Percentiles rank a stretch among this genome's conserved stretches.
Evolutionary conservation across 2,797 vertebrate species (phyloP).

Genomic region (Hypotaenidia philippensis): DNA sequence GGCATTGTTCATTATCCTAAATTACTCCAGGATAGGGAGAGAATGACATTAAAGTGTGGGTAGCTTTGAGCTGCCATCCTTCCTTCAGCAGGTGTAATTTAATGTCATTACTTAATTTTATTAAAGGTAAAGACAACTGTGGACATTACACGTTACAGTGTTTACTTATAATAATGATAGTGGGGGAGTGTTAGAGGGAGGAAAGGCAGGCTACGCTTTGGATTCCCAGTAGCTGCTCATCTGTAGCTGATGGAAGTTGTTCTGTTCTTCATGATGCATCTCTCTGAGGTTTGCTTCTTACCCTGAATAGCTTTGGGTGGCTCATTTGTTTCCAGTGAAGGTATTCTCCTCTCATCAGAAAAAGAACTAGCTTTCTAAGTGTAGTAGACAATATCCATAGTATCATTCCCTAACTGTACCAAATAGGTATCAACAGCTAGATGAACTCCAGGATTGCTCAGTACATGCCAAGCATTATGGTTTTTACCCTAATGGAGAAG

Average conservation of each 20-base stretch:
- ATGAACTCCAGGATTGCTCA: neutral
- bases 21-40: slow-evolving; percentile 48
- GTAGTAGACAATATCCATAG: neutral
- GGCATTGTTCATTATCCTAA: slow-evolving; percentile 49
- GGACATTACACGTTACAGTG: slow-evolving; percentile 40
- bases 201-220: neutral
- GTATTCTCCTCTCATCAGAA: neutral
- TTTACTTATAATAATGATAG: slow-evolving; percentile 26
- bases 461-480: neutral
- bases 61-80: slow-evolving; percentile 52
- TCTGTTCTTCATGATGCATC: neutral
- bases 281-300: neutral
- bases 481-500: neutral
- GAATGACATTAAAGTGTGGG: slow-evolving; percentile 55
- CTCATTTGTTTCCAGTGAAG: neutral
- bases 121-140: slow-evolving; percentile 59
- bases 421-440: neutral
- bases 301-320: neutral
- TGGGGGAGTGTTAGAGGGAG: slow-evolving; percentile 20
- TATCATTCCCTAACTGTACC: neutral
- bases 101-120: slow-evolving; percentile 64
- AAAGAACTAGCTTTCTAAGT: neutral
- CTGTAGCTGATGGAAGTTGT: neutral
- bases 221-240: slow-evolving; percentile 11
- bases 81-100: slow-evolving; percentile 44